Evolutionary conservation across 2,797 vertebrate species (phyloP), one percentile per base, ranked within the genome.

Genomic region (Syndactyla subalaris): DNA sequence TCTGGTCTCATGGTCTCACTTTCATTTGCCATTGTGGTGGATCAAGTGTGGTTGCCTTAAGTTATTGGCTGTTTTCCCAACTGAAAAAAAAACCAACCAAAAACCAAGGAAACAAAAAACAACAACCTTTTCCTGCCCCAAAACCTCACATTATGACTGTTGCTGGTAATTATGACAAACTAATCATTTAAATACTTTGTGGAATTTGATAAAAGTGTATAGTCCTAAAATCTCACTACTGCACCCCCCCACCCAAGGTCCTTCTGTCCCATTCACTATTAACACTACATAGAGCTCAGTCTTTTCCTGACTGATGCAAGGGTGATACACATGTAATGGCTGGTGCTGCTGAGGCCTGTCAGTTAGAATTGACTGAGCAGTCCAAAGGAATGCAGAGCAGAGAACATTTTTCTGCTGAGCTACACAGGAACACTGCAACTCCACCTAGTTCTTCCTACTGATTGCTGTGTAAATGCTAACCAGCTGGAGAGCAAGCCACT

Each of bases 341-440:
- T 24, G 1, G 19, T 43, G 63, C 59, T 82, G 71, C 74, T 76
- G 57, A 82, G 90, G 49, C 52, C 63, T 82, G 72, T 88, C 32
- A 0, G 52, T 89, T 89, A 68, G 78, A 77, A 94, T 92, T 93
- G 91, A 73, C 67, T 59, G 38, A 86, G 55, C 67, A 79, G 43
- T 22, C 63, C 86, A 78, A 62, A 84, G 36, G 58, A 88, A 49
- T 75, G 70, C 51, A 81, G 34, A 84, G 39, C 77, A 86, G 36
- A 66, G 36, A 93, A 70, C 41, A 77, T 67, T 89, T 92, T 95
- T 92, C 86, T 90, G 93, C 93, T 95, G 93, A 94, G 74, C 67
- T 90, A 67, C 55, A 65, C 59, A 92, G 48, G 74, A 95, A 59
- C 29, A 26, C 36, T 66, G 67, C 48, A 84, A 52, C 27, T 84